Conservation (phyloP, 2,113 vertebrate genomes). For the Onychorhynchus coronatus region DNA sequence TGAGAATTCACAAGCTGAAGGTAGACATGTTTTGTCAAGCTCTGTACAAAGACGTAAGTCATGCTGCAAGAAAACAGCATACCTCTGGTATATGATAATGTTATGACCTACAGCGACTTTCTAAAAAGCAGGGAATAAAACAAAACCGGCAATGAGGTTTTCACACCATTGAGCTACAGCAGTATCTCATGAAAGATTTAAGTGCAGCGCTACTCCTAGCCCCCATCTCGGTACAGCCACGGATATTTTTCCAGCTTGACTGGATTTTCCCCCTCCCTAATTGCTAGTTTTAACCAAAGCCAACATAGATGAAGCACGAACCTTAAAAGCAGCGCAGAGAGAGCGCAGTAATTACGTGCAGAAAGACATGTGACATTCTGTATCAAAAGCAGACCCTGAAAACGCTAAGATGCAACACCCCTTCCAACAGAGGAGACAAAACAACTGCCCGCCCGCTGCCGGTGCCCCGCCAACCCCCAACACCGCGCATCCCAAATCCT, state of each 20-base stretch:
- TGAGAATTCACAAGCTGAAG: not conserved
- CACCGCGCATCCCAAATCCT: not conserved
- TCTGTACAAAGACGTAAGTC: not conserved
- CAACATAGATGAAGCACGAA: not conserved
- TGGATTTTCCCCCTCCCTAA: constrained; percentile 23
- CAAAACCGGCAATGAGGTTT: not conserved
- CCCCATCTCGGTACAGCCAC: not conserved
- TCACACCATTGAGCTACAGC: not conserved
- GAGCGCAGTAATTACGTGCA: not conserved
- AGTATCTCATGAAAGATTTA: not conserved
- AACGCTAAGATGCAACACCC: not conserved
- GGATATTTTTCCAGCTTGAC: constrained; percentile 33
- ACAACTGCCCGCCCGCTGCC: not conserved
- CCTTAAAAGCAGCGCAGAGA: not conserved
- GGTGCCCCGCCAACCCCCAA: not conserved
- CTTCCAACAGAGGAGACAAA: not conserved
- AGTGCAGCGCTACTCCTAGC: not conserved
- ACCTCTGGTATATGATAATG: fast-evolving
- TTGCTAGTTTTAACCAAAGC: not conserved
- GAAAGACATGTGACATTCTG: not conserved
- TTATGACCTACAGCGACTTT: not conserved
- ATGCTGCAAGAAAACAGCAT: not conserved
- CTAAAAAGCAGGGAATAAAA: not conserved
- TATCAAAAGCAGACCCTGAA: not conserved
- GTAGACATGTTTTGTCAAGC: not conserved